Conservation (phyloP, 2,888 invertebrate species). For the Conus canariensis region DNA sequence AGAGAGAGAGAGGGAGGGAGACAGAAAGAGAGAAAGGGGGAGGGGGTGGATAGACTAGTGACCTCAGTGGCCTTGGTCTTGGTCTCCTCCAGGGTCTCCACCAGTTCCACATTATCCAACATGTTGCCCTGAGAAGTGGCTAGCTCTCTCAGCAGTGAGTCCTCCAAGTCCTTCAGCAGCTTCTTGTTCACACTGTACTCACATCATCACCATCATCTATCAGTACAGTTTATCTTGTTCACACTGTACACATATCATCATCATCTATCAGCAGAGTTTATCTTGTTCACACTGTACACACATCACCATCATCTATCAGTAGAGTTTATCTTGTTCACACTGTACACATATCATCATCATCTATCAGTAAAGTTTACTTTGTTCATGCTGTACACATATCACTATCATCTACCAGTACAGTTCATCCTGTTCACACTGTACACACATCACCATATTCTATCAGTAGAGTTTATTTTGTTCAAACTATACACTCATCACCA, state of each 20-base stretch:
- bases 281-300: no score
- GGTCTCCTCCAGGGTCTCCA: slow-evolving; percentile 92
- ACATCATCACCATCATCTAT: background rate
- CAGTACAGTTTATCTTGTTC: no score
- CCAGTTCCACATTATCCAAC: slow-evolving; percentile 93
- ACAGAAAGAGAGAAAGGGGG: background rate
- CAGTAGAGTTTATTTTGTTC: no score
- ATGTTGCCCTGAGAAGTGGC: slow-evolving; percentile 94
- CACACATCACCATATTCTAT: no score
- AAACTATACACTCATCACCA: no score
- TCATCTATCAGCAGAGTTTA: no score
- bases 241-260: no score
- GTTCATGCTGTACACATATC: no score
- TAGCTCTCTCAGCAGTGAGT: slow-evolving; percentile 90
- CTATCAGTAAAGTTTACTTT: no score
- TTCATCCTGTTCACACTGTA: no score
- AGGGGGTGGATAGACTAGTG: background rate
- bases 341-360: slow-evolving; percentile 44
- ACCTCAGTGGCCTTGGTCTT: slow-evolving; percentile 92
- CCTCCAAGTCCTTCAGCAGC: slow-evolving; percentile 89
- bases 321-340: slow-evolving; percentile 86
- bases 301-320: background rate
- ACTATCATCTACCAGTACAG: background rate
- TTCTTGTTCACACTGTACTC: slow-evolving; percentile 87
- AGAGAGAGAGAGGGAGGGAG: background rate